A percentile compares a stretch with the other conserved stretches of the same genome.
Conservation (phyloP, 2,797 vertebrate genomes). For the Sandelia bainsii region DNA sequence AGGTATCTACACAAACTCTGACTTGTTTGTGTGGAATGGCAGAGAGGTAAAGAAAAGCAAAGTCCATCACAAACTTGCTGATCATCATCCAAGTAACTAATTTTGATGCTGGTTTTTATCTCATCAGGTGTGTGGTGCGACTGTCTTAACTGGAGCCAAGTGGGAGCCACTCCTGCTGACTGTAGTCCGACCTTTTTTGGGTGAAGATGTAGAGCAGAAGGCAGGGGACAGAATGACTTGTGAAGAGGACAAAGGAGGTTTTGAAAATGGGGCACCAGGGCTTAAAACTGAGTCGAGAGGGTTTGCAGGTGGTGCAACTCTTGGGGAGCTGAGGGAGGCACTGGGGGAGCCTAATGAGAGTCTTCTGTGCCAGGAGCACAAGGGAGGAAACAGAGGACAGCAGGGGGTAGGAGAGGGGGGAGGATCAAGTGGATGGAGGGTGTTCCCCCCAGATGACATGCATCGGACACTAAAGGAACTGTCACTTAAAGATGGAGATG, state of each 20-base stretch:
- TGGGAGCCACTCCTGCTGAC: conserved; percentile 92
- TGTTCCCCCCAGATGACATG: conserved; percentile 86
- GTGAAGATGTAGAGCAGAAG: conserved; percentile 54
- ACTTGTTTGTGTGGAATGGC: conserved; percentile 96
- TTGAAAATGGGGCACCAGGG: conserved; percentile 64
- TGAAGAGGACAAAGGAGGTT: conserved; percentile 33
- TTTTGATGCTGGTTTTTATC: background rate
- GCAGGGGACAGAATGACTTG: conserved; percentile 31
- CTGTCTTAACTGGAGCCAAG: conserved; percentile 84
- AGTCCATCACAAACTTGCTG: background rate
- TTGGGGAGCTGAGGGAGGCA: conserved; percentile 76
- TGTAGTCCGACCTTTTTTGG: conserved; percentile 83
- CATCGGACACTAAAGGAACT: conserved; percentile 87
- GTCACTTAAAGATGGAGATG: conserved; percentile 90
- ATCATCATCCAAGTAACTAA: background rate
- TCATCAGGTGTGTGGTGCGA: conserved; percentile 87
- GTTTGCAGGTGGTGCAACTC: conserved; percentile 79
- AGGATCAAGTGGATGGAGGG: conserved; percentile 87
- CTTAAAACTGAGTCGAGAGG: conserved; percentile 81
- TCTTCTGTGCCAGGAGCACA: conserved; percentile 83
- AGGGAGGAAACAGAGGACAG: conserved; percentile 40
- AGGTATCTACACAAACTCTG: conserved; percentile 86
- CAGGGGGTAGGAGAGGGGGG: conserved; percentile 71
- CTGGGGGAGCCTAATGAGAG: conserved; percentile 80
- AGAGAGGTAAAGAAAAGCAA: conserved; percentile 85